Evolutionary conservation across 2,888 invertebrate genomes (phyloP), one percentile per base, ranked within the genome.

Genomic region (Ypsolopha sequella): DNA sequence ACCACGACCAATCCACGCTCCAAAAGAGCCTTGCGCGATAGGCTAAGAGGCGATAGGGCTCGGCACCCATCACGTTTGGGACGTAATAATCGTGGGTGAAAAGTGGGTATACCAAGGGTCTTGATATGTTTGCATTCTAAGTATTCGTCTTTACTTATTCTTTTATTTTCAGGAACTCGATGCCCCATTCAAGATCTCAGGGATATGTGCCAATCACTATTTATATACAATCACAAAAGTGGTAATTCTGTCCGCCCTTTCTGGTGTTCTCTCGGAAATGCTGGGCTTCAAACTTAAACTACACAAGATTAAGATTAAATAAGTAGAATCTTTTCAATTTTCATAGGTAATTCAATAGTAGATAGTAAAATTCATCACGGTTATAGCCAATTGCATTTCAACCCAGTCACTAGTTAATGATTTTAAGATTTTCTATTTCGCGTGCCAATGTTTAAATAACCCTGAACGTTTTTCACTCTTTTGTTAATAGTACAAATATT

Each of bases 131-230:
- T 38, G 38, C 38, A 38, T 10, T 10, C n/a, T n/a, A n/a, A 10
- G 8, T 41, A 41, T 14, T 9, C 33, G 33, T 11, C 11, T 33
- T 46, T 11, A 36, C n/a, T 4, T 50, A 11, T 36, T 1, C 1
- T 41, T 38, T 35, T 50, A 48, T 24, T 36, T 53, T 53, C 84
- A 96, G 95, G 98, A 98, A 84, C 82, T 98, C 68, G 98, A 98
- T 74, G 94, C 95, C 64, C 98, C 98, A 0, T 98, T 98, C 87
- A 97, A 97, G 88, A 97, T 98, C 75, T 96, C 97, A 8, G 97
- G 97, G 44, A 89, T 98, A 61, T 96, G 97, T 58, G 96, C 97
- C 53, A 98, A 98, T 86, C 97, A 98, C 50, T 95, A 97, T 74
- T 87, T 98, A 52, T 98, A 98, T 81, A 98, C 97, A 54, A 93